Conservation (phyloP, 2,797 vertebrate genomes). For the Champsocephalus gunnari region DNA sequence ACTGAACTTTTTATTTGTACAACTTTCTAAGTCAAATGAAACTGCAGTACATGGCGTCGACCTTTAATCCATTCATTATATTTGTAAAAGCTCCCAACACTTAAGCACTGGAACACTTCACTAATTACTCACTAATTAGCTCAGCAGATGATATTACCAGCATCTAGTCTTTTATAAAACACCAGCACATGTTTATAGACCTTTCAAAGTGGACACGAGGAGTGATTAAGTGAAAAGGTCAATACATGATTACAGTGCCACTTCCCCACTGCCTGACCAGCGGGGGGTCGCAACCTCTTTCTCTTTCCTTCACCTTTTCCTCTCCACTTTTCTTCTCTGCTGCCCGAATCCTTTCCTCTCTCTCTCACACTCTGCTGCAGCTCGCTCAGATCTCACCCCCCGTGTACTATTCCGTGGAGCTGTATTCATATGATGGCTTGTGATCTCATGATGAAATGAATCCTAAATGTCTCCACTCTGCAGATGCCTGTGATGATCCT, state of each 20-base stretch:
- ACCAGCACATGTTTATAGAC: conserved; percentile 1
- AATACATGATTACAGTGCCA: conserved; percentile 54
- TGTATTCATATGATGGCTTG: conserved; percentile 57
- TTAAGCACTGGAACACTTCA: not conserved
- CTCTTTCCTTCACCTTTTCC: conserved; percentile 36
- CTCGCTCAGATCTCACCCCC: conserved; percentile 60
- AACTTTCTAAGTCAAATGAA: not conserved
- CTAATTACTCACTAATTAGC: conserved; percentile 4
- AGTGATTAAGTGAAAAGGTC: conserved; percentile 69
- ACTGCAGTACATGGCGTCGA: not conserved
- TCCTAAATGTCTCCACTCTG: conserved; percentile 67
- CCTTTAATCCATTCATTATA: conserved; percentile 11
- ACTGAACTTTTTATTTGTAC: not conserved
- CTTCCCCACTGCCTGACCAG: conserved; percentile 36
- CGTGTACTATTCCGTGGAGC: conserved; percentile 39
- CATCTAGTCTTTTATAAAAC: conserved; percentile 18
- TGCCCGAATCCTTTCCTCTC: conserved; percentile 34
- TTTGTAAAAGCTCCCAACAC: conserved; percentile 7
- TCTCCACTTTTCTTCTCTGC: conserved; percentile 38
- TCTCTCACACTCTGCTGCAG: conserved; percentile 20
- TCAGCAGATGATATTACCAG: not conserved
- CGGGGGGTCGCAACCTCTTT: conserved; percentile 34
- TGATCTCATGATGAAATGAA: conserved; percentile 75
- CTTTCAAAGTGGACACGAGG: conserved; percentile 31
- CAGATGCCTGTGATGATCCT: conserved; percentile 37